These are phyloP conservation scores for Chauna torquata DNA, from an alignment of 2,113 vertebrate genomes.

Conservation along the genomic window DNA sequence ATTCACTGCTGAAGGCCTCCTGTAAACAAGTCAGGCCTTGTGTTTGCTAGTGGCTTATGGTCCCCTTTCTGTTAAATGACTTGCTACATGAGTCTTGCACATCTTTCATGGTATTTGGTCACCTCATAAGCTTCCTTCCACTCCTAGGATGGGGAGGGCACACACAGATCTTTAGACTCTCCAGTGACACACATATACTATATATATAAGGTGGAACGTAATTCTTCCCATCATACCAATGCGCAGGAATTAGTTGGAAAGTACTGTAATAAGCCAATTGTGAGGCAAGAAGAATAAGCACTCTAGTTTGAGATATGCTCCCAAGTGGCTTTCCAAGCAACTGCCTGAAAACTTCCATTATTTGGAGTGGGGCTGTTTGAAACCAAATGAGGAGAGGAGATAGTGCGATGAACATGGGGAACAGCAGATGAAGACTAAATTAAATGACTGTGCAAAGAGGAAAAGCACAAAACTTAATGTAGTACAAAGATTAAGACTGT, in stretches of 20 bases:
- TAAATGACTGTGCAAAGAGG: not conserved
- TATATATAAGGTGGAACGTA: not conserved
- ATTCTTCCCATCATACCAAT: not conserved
- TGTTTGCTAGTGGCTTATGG: not conserved
- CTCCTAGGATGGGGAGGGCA: not conserved
- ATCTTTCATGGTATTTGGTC: not conserved
- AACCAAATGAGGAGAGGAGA: not conserved
- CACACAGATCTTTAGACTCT: not conserved
- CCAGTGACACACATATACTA: not conserved
- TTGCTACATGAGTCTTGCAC: not conserved
- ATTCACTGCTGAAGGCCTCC: not conserved
- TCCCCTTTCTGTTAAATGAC: not conserved
- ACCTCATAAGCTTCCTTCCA: not conserved
- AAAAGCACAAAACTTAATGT: not conserved
- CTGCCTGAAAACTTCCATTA: not conserved
- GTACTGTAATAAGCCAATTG: not conserved
- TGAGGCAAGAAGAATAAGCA: not conserved
- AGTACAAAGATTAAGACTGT: not conserved
- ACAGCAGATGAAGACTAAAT: not conserved
- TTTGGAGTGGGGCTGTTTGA: not conserved
- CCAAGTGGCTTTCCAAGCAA: not conserved
- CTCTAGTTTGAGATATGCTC: not conserved
- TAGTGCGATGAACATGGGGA: not conserved
- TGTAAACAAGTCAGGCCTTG: not conserved
- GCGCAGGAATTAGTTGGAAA: not conserved